These are phyloP conservation scores for roundworm (Caenorhabditis elegans) DNA, from an alignment of 1,140 invertebrate species.

Conservation along the genomic window DNA sequence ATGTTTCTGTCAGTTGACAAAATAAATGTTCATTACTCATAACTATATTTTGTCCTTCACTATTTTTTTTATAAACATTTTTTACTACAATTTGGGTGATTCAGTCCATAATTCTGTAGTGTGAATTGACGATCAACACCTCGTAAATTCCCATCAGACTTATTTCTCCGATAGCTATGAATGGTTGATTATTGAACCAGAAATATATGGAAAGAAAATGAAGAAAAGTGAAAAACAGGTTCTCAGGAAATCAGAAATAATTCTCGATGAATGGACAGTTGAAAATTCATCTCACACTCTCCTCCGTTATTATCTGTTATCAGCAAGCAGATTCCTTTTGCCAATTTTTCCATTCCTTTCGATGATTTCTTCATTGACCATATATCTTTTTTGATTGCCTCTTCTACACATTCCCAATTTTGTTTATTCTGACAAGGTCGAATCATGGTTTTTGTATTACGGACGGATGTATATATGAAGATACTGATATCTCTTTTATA, in stretches of 20 bases:
- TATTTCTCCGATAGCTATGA: background rate
- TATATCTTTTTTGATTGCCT: conserved; percentile 19
- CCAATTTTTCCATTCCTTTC: background rate
- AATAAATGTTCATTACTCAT: conserved; percentile 2
- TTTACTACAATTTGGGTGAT: background rate
- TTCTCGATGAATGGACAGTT: background rate
- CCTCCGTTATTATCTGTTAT: background rate
- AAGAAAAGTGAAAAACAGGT: background rate
- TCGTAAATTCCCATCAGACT: background rate
- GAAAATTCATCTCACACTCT: background rate
- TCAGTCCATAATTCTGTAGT: background rate
- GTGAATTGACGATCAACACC: background rate
- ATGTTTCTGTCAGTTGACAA: background rate
- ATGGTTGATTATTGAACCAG: conserved; percentile 25
- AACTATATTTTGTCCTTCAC: background rate
- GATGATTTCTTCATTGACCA: conserved; percentile 24
- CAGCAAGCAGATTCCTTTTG: conserved; percentile 6
- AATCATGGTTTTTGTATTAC: background rate
- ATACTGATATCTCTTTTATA: background rate
- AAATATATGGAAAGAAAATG: background rate
- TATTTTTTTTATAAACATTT: background rate
- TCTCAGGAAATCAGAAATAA: conserved; percentile 7
- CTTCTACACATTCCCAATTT: background rate
- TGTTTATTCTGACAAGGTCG: conserved; percentile 38
- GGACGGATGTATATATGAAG: background rate